Evolutionary conservation across 1,140 invertebrate genomes (phyloP).

Genomic region (Brachystomella parvula): DNA sequence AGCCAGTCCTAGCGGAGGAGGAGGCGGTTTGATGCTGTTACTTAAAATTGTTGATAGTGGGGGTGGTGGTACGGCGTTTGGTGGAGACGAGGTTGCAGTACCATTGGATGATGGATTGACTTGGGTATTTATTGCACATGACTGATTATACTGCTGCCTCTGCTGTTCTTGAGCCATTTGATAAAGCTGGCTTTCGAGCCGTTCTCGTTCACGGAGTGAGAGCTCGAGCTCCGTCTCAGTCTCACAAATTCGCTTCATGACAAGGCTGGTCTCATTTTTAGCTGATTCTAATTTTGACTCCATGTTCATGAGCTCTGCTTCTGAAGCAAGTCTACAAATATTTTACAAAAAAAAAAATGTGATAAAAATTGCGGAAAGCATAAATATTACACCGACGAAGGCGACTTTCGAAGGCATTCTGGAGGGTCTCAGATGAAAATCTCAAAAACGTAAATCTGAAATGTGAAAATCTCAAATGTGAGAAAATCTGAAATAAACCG

Average conservation of each 20-base stretch:
- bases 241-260: slow-evolving; percentile 73
- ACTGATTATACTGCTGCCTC: neutral
- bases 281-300: slow-evolving; percentile 67
- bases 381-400: no score
- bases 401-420: no score
- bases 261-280: slow-evolving; percentile 79
- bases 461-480: no score
- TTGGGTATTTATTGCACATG: neutral
- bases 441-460: no score
- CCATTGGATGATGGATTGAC: neutral
- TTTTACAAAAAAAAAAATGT: neutral
- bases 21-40: slow-evolving; percentile 30
- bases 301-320: neutral
- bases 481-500: no score
- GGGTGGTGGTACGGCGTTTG: slow-evolving; percentile 39
- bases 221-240: slow-evolving; percentile 89
- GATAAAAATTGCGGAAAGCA: slow-evolving; percentile 11
- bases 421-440: no score
- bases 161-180: neutral
- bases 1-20: slow-evolving; percentile 25
- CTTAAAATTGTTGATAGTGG: slow-evolving; percentile 23
- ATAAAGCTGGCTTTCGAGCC: neutral
- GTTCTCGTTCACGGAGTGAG: slow-evolving; percentile 73
- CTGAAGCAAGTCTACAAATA: neutral
- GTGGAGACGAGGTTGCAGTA: neutral